phyloP scores from a whole-genome alignment of 1,140 invertebrate genomes.

The Pogonomyrmex californicus region DNA sequence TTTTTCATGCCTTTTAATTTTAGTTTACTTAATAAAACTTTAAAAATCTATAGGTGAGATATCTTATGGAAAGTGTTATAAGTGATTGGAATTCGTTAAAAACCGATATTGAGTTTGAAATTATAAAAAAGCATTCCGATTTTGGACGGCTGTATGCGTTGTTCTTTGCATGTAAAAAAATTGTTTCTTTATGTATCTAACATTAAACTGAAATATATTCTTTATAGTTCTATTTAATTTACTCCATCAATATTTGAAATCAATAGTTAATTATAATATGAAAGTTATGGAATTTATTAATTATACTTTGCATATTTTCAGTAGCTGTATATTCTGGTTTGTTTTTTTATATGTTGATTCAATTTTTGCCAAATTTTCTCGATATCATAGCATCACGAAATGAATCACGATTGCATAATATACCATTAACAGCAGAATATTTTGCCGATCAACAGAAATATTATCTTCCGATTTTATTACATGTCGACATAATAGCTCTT shows the following conservation, averaged over 20 bases:
- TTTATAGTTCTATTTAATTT: background rate
- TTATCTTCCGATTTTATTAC: conserved; percentile 50
- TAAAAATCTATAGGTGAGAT: conserved; percentile 16
- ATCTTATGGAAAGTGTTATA: conserved; percentile 27
- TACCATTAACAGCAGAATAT: conserved; percentile 39
- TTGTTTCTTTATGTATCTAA: background rate
- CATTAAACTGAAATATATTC: background rate
- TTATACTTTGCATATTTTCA: background rate
- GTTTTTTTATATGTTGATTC: conserved; percentile 9
- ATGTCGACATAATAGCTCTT: conserved; percentile 32
- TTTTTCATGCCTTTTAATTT: background rate
- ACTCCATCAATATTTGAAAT: background rate
- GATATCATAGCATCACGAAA: conserved; percentile 32
- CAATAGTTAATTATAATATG: background rate
- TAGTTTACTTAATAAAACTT: background rate
- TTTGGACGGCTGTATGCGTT: conserved; percentile 16
- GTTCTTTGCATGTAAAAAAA: conserved; percentile 40
- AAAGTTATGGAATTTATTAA: background rate
- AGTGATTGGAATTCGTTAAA: conserved; percentile 32
- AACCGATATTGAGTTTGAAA: conserved; percentile 35
- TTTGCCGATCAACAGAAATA: conserved; percentile 46
- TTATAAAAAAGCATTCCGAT: conserved; percentile 35
- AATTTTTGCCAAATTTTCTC: conserved; percentile 40
- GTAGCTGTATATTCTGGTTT: conserved; percentile 7
- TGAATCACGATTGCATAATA: conserved; percentile 14